Evolutionary conservation across 2,113 vertebrate species (phyloP).

Genomic region (Mustela nigripes): DNA sequence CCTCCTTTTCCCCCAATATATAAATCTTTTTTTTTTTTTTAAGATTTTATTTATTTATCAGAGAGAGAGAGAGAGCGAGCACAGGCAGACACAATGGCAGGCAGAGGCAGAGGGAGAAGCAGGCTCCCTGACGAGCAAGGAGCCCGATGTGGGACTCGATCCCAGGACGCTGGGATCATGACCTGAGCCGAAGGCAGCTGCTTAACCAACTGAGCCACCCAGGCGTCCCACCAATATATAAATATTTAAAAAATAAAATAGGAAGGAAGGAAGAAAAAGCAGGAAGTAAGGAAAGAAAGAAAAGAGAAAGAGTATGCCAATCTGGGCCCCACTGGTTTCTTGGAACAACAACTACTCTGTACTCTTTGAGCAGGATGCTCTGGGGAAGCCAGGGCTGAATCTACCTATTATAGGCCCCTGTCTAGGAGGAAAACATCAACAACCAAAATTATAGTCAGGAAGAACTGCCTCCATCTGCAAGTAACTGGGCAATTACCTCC

Average conservation of each 20-base stretch:
- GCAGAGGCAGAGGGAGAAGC: too few species aligned
- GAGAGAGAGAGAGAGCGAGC: too few species aligned
- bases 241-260: background rate
- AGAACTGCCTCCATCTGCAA: slow-evolving; percentile 59
- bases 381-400: slow-evolving; percentile 8
- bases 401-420: background rate
- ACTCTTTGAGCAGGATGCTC: background rate
- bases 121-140: too few species aligned
- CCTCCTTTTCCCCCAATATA: too few species aligned
- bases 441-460: slow-evolving; percentile 57
- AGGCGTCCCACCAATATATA: too few species aligned
- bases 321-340: background rate
- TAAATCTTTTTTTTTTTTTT: too few species aligned
- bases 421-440: slow-evolving; percentile 67
- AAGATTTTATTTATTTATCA: too few species aligned
- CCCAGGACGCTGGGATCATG: too few species aligned
- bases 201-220: too few species aligned
- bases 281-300: background rate
- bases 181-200: too few species aligned
- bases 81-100: too few species aligned
- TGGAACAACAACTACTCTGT: background rate
- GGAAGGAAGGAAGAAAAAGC: background rate
- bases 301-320: background rate
- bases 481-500: slow-evolving; percentile 69
- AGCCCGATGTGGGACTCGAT: too few species aligned